These are phyloP conservation scores for Microtus ochrogaster DNA, from an alignment of 2,113 vertebrate species.

Conservation along the genomic window DNA sequence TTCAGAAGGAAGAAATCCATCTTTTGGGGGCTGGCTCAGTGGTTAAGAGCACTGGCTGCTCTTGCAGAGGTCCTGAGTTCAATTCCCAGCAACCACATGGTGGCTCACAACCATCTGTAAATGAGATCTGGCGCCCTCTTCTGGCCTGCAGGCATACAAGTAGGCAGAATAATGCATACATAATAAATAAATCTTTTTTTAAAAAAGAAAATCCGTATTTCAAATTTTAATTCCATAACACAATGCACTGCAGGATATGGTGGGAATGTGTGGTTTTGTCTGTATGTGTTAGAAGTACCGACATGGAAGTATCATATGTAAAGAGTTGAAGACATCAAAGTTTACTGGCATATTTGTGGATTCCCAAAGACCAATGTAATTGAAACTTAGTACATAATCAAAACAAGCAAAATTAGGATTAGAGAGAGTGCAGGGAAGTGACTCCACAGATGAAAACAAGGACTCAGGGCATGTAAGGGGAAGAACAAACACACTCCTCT, in stretches of 20 bases:
- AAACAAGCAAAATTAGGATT: neutral
- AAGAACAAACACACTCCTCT: slow-evolving; percentile 50
- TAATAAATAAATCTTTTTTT: too few species aligned
- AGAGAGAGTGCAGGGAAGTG: neutral
- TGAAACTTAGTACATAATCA: neutral
- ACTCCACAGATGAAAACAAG: neutral
- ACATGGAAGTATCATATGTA: neutral
- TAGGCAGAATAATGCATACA: too few species aligned
- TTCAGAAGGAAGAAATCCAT: neutral
- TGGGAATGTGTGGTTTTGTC: neutral
- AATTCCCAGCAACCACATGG: too few species aligned
- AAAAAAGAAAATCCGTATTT: neutral
- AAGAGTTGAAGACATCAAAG: neutral
- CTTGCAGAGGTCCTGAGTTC: too few species aligned
- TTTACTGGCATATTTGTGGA: neutral
- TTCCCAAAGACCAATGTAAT: neutral
- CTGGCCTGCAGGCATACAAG: too few species aligned
- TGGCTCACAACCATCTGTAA: too few species aligned
- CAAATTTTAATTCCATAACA: neutral
- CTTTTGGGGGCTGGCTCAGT: neutral
- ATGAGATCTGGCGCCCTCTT: too few species aligned
- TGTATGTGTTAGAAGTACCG: neutral
- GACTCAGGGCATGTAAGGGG: neutral
- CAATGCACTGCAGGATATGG: neutral
- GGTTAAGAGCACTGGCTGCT: too few species aligned